Base-by-base conservation (phyloP, 2,888 invertebrate genomes). In the Morpho helenor region DNA sequence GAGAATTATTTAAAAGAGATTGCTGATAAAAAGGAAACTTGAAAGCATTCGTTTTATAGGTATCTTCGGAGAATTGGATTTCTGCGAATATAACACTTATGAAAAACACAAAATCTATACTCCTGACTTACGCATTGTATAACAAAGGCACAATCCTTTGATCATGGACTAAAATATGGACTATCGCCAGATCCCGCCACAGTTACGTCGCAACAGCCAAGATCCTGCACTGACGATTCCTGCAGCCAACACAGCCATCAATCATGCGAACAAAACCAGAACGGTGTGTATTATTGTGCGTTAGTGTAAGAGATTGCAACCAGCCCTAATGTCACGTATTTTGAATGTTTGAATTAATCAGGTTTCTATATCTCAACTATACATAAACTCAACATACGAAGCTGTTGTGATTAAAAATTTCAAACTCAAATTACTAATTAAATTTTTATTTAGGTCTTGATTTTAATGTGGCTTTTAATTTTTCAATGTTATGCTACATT, bases 221-320 rank as follows among this genome's bases (percentile, higher is more conserved):
- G 80, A 54, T 59, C 80, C 0, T 80, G 84, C 76, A 78, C 73
- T 63, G 88, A 87, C 52, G 88, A 86, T 44, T 60, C 82, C 0
- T 82, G 86, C 82, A 82, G 83, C 58, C 86, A 86, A 43, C 82
- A 81, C 59, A 80, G 78, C 56, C 84, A 84, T 60, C 82, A 83
- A 54, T 79, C 84, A 6, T 83, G 83, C 68, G 87, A 87, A 8
- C 54, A 48, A 8, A 59, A 76, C 47, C 83, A 81, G 63, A 88
- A 82, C 68, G 88, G 88, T 88, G 74, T 79, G 87, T 85, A 86
- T 72, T 40, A 54, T 52, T 45, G 40, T 46, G 49, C 52, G 46
- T 44, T 57, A 49, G 9, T 57, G 54, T 59, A 51, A 58, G 57
- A n/a, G 45, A 46, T 39, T 49, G 46, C 46, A 43, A 31, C 53